Base-by-base conservation (phyloP, 2,113 vertebrate species). In the Hypomesus transpacificus region DNA sequence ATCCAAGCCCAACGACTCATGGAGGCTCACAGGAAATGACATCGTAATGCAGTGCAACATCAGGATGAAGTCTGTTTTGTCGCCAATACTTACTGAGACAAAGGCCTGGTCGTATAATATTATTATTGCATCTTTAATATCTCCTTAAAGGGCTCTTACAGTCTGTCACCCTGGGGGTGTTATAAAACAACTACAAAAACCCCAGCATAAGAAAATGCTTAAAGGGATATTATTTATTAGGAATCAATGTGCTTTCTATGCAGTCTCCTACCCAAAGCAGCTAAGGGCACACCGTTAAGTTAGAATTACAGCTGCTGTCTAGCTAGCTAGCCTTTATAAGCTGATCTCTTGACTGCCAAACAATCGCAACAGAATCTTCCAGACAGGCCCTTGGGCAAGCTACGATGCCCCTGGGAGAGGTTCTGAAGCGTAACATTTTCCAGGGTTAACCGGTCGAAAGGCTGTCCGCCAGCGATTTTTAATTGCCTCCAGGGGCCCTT, bases 381-480 rank as follows among this genome's bases (percentile, higher is more conserved):
- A 50, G 28, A 60, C 56, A 57, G 18, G 21, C 21, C 20, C 6
- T 1, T 22, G 28, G 13, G 31, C 14, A 60, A 21, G 21, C 20
- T 52, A 62, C 26, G 9, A 4, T 18, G 51, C 31, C 51, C 65
- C 61, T 68, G 67, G 75, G 71, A 13, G 31, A 69, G 68, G 17
- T 34, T 63, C 21, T 73, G 67, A 0, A 46, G 71, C 77, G 8
- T 72, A 3, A 0, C 61, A 74, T 74, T 51, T 79, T 75, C 70
- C 7, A 50, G 66, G 73, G 34, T 57, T 63, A 70, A 77, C 2
- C 73, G 20, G 16, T 80, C 57, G 74, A 31, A 65, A 52, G 14
- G 9, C 68, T 9, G 57, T 80, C 77, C 67, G 20, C 14, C 34
- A 71, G 64, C 68, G 50, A 73, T 56, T 74, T 84, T 69, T 71